These are phyloP conservation scores for Anguilla obscura DNA, from an alignment of 2,797 vertebrate genomes.

Conservation along the genomic window DNA sequence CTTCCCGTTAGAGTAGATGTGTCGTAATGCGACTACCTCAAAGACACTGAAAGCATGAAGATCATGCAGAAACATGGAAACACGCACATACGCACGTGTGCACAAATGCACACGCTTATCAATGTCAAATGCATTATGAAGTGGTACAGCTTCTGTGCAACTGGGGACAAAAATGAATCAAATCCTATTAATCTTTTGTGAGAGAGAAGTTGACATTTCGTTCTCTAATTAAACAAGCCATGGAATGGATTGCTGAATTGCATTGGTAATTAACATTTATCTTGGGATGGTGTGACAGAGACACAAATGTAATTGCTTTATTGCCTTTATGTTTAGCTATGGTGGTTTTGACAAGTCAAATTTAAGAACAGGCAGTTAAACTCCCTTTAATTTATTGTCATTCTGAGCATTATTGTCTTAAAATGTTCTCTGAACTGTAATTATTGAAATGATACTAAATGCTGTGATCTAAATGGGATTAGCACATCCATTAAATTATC, in stretches of 20 bases:
- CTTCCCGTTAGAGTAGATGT: constrained; percentile 67
- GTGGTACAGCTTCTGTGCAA: constrained; percentile 59
- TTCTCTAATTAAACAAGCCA: constrained; percentile 74
- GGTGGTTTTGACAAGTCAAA: constrained; percentile 51
- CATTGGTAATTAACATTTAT: constrained; percentile 70
- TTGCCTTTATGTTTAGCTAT: constrained; percentile 45
- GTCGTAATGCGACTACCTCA: constrained; percentile 40
- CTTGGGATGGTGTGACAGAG: constrained; percentile 52
- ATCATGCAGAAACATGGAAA: constrained; percentile 22
- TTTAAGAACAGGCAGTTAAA: constrained; percentile 37
- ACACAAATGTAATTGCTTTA: constrained; percentile 52
- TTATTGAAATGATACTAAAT: constrained; percentile 65
- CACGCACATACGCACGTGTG: constrained; percentile 55
- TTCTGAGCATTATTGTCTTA: constrained; percentile 51
- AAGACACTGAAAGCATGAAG: background rate
- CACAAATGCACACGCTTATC: constrained; percentile 66
- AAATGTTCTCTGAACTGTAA: constrained; percentile 62
- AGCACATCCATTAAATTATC: constrained; percentile 70
- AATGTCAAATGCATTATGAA: constrained; percentile 62
- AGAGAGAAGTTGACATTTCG: constrained; percentile 71
- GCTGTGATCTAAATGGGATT: constrained; percentile 66
- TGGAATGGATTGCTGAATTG: constrained; percentile 65
- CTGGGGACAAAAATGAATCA: constrained; percentile 67
- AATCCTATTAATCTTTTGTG: constrained; percentile 77
- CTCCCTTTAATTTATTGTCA: constrained; percentile 55